These are phyloP conservation scores for Caenorhabditis zanzibari DNA, from an alignment of 2,888 invertebrate species.

Conservation along the genomic window DNA sequence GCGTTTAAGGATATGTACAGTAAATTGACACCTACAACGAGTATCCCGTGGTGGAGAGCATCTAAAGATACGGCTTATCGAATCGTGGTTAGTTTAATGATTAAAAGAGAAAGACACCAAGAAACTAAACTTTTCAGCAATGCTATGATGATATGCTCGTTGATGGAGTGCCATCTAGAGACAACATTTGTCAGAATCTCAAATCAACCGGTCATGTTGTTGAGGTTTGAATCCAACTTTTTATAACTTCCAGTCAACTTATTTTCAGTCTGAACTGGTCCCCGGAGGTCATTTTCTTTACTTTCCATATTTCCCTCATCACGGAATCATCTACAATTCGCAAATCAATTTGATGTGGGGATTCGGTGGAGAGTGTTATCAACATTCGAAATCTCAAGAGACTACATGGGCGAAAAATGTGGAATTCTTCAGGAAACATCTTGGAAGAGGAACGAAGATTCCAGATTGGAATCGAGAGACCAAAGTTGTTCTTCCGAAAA, in stretches of 20 bases:
- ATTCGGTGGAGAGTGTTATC: conserved; percentile 64
- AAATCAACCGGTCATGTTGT: conserved; percentile 12
- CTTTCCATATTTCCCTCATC: conserved; percentile 66
- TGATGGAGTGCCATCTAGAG: conserved; percentile 15
- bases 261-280: conserved; percentile 42
- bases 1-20: conserved; percentile 10
- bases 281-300: conserved; percentile 66
- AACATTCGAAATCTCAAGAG: conserved; percentile 61
- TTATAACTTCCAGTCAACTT: neutral
- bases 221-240: neutral
- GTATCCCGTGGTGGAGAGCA: conserved; percentile 30
- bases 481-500: neutral
- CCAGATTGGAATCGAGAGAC: conserved; percentile 24
- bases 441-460: conserved; percentile 1
- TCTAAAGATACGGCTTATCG: conserved; percentile 22
- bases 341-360: conserved; percentile 61
- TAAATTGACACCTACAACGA: conserved; percentile 21
- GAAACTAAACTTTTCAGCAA: too few relatives aligned
- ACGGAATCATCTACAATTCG: conserved; percentile 55
- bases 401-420: conserved; percentile 18
- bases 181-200: conserved; percentile 18
- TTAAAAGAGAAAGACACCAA: too few relatives aligned
- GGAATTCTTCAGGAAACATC: conserved; percentile 23
- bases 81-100: conserved; percentile 35
- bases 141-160: conserved; percentile 33